These are phyloP conservation scores for Plusia festucae DNA, from an alignment of 2,888 invertebrate genomes.

Conservation along the genomic window DNA sequence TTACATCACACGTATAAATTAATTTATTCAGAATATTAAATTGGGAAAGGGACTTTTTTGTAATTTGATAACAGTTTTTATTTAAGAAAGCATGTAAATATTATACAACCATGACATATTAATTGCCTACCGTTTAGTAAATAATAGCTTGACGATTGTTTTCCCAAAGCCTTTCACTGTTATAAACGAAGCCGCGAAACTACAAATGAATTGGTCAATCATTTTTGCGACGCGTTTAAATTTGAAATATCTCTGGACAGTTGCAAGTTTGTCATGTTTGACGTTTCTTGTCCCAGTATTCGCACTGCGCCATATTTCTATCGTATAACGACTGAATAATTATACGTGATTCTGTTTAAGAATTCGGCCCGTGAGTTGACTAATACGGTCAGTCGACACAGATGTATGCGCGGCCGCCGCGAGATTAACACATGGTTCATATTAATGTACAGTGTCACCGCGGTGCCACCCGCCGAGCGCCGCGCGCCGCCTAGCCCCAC, in stretches of 20 bases:
- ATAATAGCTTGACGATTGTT: conserved; percentile 40
- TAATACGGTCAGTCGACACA: conserved; percentile 57
- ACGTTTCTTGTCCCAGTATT: conserved; percentile 56
- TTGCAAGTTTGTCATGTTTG: conserved; percentile 40
- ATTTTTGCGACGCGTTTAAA: conserved; percentile 15
- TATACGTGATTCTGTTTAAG: conserved; percentile 61
- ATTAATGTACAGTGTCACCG: conserved; percentile 43
- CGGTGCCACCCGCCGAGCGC: conserved; percentile 19
- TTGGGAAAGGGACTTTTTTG: conserved; percentile 45
- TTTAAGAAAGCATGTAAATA: conserved; percentile 51
- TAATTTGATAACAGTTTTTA: conserved; percentile 38
- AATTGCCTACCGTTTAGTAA: conserved; percentile 40
- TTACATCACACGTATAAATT: conserved; percentile 42
- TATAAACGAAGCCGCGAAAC: conserved; percentile 22
- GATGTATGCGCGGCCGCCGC: conserved; percentile 42
- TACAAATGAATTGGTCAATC: conserved; percentile 16
- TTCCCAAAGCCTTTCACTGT: conserved; percentile 46
- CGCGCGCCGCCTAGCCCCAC: conserved; percentile 1
- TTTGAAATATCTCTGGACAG: conserved; percentile 28
- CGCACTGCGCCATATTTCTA: conserved; percentile 55
- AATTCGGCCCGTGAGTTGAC: conserved; percentile 55
- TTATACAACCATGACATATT: conserved; percentile 51
- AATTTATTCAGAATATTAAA: conserved; percentile 48
- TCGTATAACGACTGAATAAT: conserved; percentile 56
- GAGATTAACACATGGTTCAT: conserved; percentile 41